A percentile compares a stretch with the other conserved stretches of the same genome.
phyloP scores from a whole-genome alignment of 2,113 vertebrate species.

The Marcusenius ussheri region DNA sequence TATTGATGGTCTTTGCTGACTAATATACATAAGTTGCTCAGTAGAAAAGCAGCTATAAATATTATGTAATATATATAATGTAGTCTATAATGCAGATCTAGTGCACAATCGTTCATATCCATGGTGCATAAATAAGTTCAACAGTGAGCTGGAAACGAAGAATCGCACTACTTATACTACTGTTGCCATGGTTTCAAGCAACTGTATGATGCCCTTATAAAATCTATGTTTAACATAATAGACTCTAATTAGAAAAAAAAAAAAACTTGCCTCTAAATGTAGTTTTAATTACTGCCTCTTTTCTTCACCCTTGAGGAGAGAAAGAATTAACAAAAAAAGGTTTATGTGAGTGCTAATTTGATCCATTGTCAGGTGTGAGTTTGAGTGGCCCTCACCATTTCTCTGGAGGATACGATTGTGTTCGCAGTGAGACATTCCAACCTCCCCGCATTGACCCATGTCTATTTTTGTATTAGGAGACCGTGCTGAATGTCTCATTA shows the following conservation, averaged over 20 bases:
- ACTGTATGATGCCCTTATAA: constrained; percentile 33
- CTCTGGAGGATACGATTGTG: constrained; percentile 32
- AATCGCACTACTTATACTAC: constrained; percentile 28
- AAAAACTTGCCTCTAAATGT: constrained; percentile 42
- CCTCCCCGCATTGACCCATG: constrained; percentile 29
- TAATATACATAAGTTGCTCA: not conserved
- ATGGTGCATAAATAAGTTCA: constrained; percentile 40
- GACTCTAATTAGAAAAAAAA: constrained; percentile 53
- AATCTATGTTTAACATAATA: constrained; percentile 41
- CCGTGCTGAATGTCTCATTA: constrained; percentile 52
- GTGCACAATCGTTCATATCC: constrained; percentile 55
- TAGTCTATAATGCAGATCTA: constrained; percentile 33
- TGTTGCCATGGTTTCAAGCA: constrained; percentile 53
- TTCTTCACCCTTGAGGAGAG: constrained; percentile 27
- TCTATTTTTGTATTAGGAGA: not conserved
- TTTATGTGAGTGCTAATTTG: constrained; percentile 55
- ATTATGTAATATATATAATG: not conserved
- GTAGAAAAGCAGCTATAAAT: not conserved
- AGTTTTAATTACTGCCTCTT: constrained; percentile 51
- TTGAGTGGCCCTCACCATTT: not conserved
- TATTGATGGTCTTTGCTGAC: not conserved
- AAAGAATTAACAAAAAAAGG: not conserved
- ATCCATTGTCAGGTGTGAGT: constrained; percentile 46
- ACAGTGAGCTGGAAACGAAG: constrained; percentile 51
- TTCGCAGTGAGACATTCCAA: constrained; percentile 31